phyloP scores from a whole-genome alignment of 2,113 vertebrate genomes.

The Arenaria interpres region DNA sequence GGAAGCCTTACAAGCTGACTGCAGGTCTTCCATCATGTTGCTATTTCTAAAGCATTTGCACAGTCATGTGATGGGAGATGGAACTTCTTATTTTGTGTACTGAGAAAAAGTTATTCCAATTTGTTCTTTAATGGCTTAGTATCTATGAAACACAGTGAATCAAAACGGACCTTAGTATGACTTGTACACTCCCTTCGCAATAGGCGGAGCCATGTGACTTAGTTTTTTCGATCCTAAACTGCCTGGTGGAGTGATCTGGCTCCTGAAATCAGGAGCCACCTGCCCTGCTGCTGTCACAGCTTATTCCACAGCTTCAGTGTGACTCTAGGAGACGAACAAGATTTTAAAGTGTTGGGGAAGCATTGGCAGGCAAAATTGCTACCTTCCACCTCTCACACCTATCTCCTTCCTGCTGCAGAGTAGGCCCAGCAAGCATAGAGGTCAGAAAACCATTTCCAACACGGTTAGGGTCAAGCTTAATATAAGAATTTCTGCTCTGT shows the following conservation, averaged over 20 bases:
- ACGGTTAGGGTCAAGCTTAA: background rate
- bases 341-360: background rate
- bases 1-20: background rate
- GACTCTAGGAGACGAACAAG: background rate
- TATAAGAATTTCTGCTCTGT: background rate
- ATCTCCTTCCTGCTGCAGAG: background rate
- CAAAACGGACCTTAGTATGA: background rate
- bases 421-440: background rate
- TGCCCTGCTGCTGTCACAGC: background rate
- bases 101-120: background rate
- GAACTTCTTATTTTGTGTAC: background rate
- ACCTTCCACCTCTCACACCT: background rate
- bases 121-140: background rate
- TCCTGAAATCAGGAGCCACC: background rate
- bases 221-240: background rate
- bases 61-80: background rate
- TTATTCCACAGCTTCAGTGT: background rate
- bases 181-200: background rate
- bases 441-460: background rate
- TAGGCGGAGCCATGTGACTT: background rate
- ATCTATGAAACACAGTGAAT: background rate
- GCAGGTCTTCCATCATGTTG: background rate
- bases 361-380: background rate
- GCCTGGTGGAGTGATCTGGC: background rate
- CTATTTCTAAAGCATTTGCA: background rate